Percentiles rank a stretch among this genome's conserved stretches.
These are phyloP conservation scores for Hydrotaea diabolus DNA, from an alignment of 2,888 invertebrate genomes.

Conservation along the genomic window DNA sequence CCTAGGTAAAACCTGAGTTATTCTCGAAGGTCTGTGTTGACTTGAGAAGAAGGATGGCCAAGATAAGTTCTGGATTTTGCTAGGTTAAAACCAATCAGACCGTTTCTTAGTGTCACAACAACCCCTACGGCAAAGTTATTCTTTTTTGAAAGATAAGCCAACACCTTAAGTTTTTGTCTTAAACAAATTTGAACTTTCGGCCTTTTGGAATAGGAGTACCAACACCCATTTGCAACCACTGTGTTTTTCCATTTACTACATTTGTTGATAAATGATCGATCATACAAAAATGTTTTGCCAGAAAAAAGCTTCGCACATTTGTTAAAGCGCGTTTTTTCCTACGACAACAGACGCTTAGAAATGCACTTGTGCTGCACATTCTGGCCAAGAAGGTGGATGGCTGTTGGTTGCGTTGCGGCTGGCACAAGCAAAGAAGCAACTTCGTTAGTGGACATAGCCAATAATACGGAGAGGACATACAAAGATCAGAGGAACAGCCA, in stretches of 20 bases:
- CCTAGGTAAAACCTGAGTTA: too few species aligned
- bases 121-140: too few species aligned
- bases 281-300: constrained; percentile 57
- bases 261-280: constrained; percentile 64
- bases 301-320: constrained; percentile 57
- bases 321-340: constrained; percentile 34
- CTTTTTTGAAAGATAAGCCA: too few species aligned
- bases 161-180: too few species aligned
- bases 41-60: too few species aligned
- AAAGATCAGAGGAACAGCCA: constrained; percentile 51
- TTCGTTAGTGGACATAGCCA: constrained; percentile 13
- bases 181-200: background rate
- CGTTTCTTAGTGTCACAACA: too few species aligned
- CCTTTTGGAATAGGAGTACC: background rate
- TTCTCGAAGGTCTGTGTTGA: too few species aligned
- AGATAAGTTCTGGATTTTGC: too few species aligned
- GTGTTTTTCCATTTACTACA: constrained; percentile 48
- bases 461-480: constrained; percentile 46
- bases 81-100: too few species aligned
- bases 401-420: constrained; percentile 51
- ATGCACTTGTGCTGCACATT: constrained; percentile 61
- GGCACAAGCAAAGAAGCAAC: constrained; percentile 17
- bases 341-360: constrained; percentile 48
- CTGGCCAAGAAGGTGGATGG: constrained; percentile 32
- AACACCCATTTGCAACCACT: constrained; percentile 37